phyloP scores from a whole-genome alignment of 2,888 invertebrate genomes.

The Papilio protenor region DNA sequence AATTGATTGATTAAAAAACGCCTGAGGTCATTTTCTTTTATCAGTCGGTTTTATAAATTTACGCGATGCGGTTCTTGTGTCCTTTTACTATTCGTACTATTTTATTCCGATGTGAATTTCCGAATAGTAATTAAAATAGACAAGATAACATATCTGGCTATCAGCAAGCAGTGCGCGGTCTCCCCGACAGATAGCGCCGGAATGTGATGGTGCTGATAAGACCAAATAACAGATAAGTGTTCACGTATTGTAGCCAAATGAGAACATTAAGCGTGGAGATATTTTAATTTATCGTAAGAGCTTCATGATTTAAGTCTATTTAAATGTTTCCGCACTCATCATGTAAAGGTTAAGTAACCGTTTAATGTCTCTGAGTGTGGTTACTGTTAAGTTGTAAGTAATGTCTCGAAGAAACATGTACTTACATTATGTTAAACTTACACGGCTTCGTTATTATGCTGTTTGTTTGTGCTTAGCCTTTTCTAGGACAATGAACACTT shows the following conservation, averaged over 20 bases:
- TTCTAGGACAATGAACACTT: constrained; percentile 14
- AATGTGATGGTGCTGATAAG: constrained; percentile 73
- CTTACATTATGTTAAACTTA: not conserved
- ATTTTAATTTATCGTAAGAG: not conserved
- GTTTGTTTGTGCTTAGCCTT: constrained; percentile 7
- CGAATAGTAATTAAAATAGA: constrained; percentile 59
- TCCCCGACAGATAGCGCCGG: constrained; percentile 70
- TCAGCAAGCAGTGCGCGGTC: constrained; percentile 68
- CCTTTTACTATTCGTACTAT: not conserved
- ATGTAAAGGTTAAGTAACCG: not conserved
- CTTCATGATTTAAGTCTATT: not conserved
- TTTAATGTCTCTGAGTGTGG: not conserved
- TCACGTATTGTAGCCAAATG: constrained; percentile 71
- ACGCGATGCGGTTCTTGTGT: not conserved
- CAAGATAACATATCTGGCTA: constrained; percentile 65
- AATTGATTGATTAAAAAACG: not conserved
- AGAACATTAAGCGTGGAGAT: constrained; percentile 58
- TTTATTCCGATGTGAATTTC: constrained; percentile 22
- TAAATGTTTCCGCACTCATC: too few species aligned
- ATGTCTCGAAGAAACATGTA: not conserved
- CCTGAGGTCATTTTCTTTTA: not conserved
- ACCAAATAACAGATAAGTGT: constrained; percentile 71
- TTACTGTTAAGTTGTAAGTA: not conserved
- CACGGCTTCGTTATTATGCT: constrained; percentile 19
- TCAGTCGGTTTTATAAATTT: not conserved